These are phyloP conservation scores for Rynchops niger DNA, from an alignment of 2,113 vertebrate species.

Conservation along the genomic window DNA sequence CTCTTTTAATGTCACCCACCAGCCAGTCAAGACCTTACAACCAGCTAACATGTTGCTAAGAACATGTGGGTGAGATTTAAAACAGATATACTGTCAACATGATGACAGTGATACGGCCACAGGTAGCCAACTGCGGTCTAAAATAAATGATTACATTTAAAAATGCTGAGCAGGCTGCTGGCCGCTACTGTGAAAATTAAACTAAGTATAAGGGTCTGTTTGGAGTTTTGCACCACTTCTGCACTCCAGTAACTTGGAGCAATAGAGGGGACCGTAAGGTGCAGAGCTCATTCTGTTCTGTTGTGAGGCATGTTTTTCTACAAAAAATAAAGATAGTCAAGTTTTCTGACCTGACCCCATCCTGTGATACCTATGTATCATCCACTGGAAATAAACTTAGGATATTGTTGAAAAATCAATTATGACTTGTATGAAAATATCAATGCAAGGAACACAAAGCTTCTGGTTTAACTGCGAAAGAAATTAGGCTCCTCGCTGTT, in stretches of 20 bases:
- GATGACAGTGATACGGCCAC: neutral
- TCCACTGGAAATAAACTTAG: neutral
- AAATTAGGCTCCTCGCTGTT: neutral
- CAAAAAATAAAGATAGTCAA: neutral
- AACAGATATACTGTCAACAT: slow-evolving; percentile 17
- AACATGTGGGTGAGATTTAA: slow-evolving; percentile 36
- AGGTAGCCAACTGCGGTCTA: neutral
- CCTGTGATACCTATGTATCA: neutral
- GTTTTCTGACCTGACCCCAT: neutral
- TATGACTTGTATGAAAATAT: neutral
- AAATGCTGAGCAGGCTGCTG: neutral
- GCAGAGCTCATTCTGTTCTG: neutral
- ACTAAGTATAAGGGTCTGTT: neutral
- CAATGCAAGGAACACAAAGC: neutral
- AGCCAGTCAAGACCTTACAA: slow-evolving; percentile 52
- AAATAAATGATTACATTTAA: neutral
- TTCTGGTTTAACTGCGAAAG: neutral
- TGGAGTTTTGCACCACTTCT: neutral
- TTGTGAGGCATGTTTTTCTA: neutral
- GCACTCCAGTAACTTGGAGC: neutral
- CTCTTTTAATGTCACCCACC: slow-evolving; percentile 24
- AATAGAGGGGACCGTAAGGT: neutral
- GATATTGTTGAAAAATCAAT: neutral
- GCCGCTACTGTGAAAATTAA: neutral
- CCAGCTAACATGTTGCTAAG: slow-evolving; percentile 51